Evolutionary conservation across 2,113 vertebrate genomes (phyloP), one percentile per base, ranked within the genome.

Genomic region (Symphodus melops): DNA sequence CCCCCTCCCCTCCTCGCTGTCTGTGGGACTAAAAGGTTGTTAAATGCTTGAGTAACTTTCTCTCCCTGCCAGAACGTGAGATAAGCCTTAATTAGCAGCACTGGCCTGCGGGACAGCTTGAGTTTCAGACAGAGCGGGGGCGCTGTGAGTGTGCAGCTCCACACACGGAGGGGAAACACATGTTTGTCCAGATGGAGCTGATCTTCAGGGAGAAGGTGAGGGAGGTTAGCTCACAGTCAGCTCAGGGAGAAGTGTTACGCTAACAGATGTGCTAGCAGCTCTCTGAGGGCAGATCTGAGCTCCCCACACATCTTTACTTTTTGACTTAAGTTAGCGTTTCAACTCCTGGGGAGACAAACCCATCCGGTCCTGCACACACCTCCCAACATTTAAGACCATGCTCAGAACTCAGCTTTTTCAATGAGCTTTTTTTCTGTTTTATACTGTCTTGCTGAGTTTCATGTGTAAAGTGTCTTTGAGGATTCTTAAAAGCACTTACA

Each of bases 121-220:
- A 21, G 53, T 72, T 59, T 76, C 39, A 57, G 60, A 55, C 68
- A 68, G 54, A 79, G 20, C 23, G n/a, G 44, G 13, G 66, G 17
- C 54, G n/a, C 65, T 25, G 21, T 14, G 25, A 37, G 28, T 46
- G 10, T 46, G 10, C 49, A 59, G 55, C 25, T 60, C 69, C 39
- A 25, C 21, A 3, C n/a, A 9, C 54, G 44, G 46, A 56, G 60
- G 77, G 28, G 49, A n/a, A 64, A 72, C 71, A 70, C 44, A 49
- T 81, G 81, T 86, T 82, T 59, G 69, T 76, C 62, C 79, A 89
- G 74, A 81, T 88, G 78, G 79, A 37, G 55, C 33, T 55, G 57
- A 62, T 41, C 54, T 79, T 11, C 48, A 58, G 61, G 37, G 59
- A 66, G 54, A 28, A 54, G 33, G 57, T 59, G 58, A 62, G 36